Evolutionary conservation across 1,140 invertebrate species (phyloP), one percentile per base, ranked within the genome.

Genomic region (Drosophila sp.): DNA sequence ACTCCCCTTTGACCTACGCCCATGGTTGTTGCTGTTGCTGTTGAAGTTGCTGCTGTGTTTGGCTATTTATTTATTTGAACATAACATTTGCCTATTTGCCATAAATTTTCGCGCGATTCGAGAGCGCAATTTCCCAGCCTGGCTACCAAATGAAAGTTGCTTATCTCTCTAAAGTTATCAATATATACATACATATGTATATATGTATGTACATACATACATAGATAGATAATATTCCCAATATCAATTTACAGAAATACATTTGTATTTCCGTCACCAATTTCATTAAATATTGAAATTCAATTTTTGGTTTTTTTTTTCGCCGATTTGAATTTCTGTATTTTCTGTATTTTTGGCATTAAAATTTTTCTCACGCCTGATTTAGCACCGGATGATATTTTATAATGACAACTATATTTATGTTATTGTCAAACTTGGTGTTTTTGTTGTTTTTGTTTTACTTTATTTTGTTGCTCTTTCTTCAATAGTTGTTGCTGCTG

Each of bases 381-480:
- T 83, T 83, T 87, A 89, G 66, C 76, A 71, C 84, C 84, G 84
- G 80, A 87, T 87, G 83, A 87, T 83, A 89, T 89, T 83, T 87
- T 79, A 73, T 76, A 89, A 89, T 89, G 83, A 83, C 83, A 89
- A 87, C 83, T 80, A 73, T 87, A 83, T 87, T 83, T 87, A 87
- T 86, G 70, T 81, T 82, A 81, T 84, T 71, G 79, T 84, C 84
- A 57, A 50, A 55, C n/a, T 66, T 62, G 64, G 27, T 56, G 66
- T 74, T 71, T 80, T 79, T 61, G 38, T 71, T 57, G 60, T 63
- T 71, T 58, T 55, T 62, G 44, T 41, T 35, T 55, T 60, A 23
- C 44, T 47, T 23, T 47, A 7, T 66, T 66, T 63, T 32, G 56
- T 58, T 38, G 35, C 35, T 38, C 35, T 38, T 58, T 65, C 54